A percentile compares a stretch with the other conserved stretches of the same genome.
phyloP scores from a whole-genome alignment of 2,113 vertebrate species.

The Procavia capensis region DNA sequence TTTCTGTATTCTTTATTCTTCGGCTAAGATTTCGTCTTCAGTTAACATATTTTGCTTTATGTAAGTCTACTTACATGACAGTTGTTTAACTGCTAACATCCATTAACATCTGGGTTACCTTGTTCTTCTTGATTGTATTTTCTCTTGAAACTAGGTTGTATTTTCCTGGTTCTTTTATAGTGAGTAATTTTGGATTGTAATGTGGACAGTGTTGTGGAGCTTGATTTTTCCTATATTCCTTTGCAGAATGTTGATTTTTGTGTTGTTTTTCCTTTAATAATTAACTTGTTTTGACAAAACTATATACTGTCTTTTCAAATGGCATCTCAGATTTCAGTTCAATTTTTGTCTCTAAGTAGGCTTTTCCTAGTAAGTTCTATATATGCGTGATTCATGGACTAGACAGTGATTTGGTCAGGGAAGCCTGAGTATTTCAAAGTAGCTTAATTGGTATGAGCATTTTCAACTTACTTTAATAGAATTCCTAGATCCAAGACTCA shows the following conservation, averaged over 20 bases:
- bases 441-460: not conserved
- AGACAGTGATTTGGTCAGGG: not conserved
- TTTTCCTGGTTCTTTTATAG: not conserved
- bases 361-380: not conserved
- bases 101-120: not conserved
- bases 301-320: not conserved
- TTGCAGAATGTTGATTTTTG: not conserved
- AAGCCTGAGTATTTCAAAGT: constrained; percentile 23
- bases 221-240: not conserved
- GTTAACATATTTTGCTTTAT: not conserved
- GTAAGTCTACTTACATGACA: not conserved
- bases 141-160: not conserved
- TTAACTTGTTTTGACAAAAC: not conserved
- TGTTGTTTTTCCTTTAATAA: not conserved
- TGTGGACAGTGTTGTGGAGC: not conserved
- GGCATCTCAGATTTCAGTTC: not conserved
- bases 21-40: not conserved
- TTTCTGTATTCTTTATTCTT: not conserved
- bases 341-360: not conserved
- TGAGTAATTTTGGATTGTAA: not conserved
- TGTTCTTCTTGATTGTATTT: not conserved
- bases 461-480: constrained; percentile 35
- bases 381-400: not conserved
- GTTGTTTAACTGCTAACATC: not conserved
- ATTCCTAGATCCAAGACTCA: constrained; percentile 26